Evolutionary conservation across 1,140 invertebrate genomes (phyloP).

Genomic region (Mylabris phalerata): DNA sequence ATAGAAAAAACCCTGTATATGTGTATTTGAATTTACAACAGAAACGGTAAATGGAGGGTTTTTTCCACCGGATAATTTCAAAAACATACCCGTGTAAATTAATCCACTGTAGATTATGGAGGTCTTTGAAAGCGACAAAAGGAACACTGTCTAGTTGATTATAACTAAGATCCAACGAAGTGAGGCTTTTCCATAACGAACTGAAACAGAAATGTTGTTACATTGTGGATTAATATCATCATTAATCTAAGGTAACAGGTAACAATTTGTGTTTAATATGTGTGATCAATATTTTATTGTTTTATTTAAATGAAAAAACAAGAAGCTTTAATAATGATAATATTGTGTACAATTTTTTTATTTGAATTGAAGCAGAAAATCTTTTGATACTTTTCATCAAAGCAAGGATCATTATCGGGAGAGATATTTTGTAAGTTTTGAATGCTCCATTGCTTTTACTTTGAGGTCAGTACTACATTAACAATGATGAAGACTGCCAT

Average conservation of each 20-base stretch:
- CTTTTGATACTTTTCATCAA: no score
- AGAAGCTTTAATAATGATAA: neutral
- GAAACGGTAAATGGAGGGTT: no score
- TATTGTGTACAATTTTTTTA: neutral
- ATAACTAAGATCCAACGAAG: slow-evolving; percentile 65
- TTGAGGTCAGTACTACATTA: no score
- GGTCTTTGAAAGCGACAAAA: slow-evolving; percentile 53
- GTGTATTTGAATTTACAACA: no score
- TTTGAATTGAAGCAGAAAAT: no score
- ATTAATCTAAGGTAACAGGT: neutral
- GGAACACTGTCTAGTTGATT: slow-evolving; percentile 64
- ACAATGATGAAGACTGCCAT: no score
- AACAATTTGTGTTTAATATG: neutral
- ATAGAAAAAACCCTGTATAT: no score
- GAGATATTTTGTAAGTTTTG: no score
- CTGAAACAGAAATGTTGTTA: slow-evolving; percentile 43
- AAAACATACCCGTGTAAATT: slow-evolving; percentile 61
- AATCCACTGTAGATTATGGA: slow-evolving; percentile 63
- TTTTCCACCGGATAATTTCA: no score
- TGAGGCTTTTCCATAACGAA: slow-evolving; percentile 53
- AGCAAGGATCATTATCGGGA: no score
- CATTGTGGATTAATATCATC: neutral
- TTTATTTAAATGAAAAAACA: neutral
- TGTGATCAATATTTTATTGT: neutral
- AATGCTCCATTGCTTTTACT: no score